phyloP scores from a whole-genome alignment of 2,797 vertebrate species.

The Thaleichthys pacificus region DNA sequence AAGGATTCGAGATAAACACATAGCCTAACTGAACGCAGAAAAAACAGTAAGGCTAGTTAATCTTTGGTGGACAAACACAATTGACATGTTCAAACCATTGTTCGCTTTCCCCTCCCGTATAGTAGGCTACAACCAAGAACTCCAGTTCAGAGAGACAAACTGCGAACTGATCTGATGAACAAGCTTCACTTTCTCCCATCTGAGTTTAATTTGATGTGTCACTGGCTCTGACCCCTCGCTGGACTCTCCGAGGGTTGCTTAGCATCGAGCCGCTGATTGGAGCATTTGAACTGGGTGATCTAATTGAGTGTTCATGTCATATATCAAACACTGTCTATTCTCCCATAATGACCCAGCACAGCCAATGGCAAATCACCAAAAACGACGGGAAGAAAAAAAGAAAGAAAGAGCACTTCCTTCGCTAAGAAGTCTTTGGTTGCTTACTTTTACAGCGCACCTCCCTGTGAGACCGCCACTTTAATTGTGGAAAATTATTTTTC shows the following conservation, averaged over 20 bases:
- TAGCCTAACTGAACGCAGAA: conserved; percentile 44
- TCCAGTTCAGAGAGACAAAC: conserved; percentile 46
- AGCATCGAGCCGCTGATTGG: conserved; percentile 92
- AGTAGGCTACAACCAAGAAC: conserved; percentile 26
- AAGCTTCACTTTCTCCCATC: conserved; percentile 82
- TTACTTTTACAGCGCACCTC: conserved; percentile 59
- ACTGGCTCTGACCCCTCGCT: conserved; percentile 91
- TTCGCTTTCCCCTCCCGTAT: conserved; percentile 44
- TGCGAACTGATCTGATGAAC: conserved; percentile 74
- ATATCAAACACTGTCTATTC: conserved; percentile 94
- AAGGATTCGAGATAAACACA: conserved; percentile 58
- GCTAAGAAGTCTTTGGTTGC: conserved; percentile 75
- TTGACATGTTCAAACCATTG: conserved; percentile 52
- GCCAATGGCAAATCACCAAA: conserved; percentile 84
- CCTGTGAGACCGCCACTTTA: conserved; percentile 70
- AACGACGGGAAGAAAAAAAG: conserved; percentile 44
- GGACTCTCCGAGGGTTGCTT: conserved; percentile 93
- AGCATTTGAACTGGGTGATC: conserved; percentile 97
- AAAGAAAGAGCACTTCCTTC: conserved; percentile 78
- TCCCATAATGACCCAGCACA: conserved; percentile 87
- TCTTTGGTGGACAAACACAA: conserved; percentile 64
- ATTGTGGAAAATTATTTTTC: conserved; percentile 74
- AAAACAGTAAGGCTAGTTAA: conserved; percentile 57
- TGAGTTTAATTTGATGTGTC: conserved; percentile 99
- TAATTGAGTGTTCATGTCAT: conserved; percentile 98